These are phyloP conservation scores for Drosophila paranaensis DNA, from an alignment of 2,888 invertebrate species.

Conservation along the genomic window DNA sequence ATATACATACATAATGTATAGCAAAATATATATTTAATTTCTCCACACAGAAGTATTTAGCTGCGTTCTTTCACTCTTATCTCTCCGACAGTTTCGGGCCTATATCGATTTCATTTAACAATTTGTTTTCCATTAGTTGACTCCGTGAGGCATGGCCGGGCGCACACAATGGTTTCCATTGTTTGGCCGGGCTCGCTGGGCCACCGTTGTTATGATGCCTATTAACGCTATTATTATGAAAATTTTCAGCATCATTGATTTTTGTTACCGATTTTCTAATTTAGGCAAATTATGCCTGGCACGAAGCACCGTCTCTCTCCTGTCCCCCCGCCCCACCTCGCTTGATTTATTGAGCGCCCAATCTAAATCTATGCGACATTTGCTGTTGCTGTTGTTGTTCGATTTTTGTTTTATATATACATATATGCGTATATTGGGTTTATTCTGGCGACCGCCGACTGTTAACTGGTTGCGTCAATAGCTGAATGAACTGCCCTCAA, in stretches of 20 bases:
- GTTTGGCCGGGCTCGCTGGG: slow-evolving; percentile 37
- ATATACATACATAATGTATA: neutral
- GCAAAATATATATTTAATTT: neutral
- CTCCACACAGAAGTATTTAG: neutral
- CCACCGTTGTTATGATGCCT: slow-evolving; percentile 71
- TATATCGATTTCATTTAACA: slow-evolving; percentile 68
- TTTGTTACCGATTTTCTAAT: slow-evolving; percentile 80
- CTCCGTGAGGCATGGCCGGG: slow-evolving; percentile 37
- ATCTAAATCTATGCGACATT: slow-evolving; percentile 41
- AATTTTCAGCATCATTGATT: slow-evolving; percentile 81
- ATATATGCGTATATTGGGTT: slow-evolving; percentile 3
- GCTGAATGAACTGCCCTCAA: slow-evolving; percentile 70
- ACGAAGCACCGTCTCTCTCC: neutral
- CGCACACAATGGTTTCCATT: slow-evolving; percentile 47
- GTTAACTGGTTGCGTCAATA: slow-evolving; percentile 78
- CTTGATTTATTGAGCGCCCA: slow-evolving; percentile 61
- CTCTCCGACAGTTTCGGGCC: neutral
- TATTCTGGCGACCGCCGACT: slow-evolving; percentile 36
- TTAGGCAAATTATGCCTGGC: slow-evolving; percentile 75
- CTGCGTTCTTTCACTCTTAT: slow-evolving; percentile 23
- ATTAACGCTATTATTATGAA: slow-evolving; percentile 79
- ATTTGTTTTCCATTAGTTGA: slow-evolving; percentile 70
- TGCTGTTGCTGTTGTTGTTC: slow-evolving; percentile 13
- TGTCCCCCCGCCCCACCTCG: no score
- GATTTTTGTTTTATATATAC: slow-evolving; percentile 27